Base-by-base conservation (phyloP, 2,797 vertebrate species). In the Peromyscus aztecus region DNA sequence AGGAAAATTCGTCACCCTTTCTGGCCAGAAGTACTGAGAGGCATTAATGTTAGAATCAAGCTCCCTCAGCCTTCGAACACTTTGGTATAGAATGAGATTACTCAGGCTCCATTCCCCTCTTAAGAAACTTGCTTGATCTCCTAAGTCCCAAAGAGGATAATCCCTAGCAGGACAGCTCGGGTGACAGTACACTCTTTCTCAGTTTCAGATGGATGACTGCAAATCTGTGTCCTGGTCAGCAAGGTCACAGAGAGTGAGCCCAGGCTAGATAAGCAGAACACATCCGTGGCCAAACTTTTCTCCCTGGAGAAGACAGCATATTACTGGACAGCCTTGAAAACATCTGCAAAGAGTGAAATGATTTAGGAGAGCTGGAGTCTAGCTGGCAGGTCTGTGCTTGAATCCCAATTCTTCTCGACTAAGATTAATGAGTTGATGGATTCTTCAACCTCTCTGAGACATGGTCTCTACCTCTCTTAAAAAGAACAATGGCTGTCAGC, bases 1-100 rank as follows among this genome's bases (percentile, higher is more conserved):
- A 80, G 34, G 55, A 55, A 73, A 46, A 89, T 49, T 46, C 81
- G 91, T 78, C 67, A 31, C 57, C 31, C 40, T 55, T 91, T 65
- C 88, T 90, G 81, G 73, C 46, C 59, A 95, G 37, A 87, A 86
- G 52, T 27, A 80, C 69, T 37, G 73, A 3, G 69, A 92, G 63
- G 37, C 75, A 13, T 89, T 93, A 95, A 80, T 86, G 76, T 90
- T 90, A 83, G 81, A 75, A 90, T 27, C 52, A 61, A 78, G 83
- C 89, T 75, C 55, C 78, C 96, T 27, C 93, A 71, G 49, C 63
- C 82, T 94, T 80, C 12, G 14, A 85, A 65, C 77, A 69, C 76
- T 55, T 63, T 46, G 27, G 82, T 55, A 93, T 80, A 90, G 88
- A 89, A 83, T 78, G 90, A 78, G 84, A 81, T 63, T 1, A 2